Base-by-base conservation (phyloP, 2,797 vertebrate species). In the Myripristis jacobus region DNA sequence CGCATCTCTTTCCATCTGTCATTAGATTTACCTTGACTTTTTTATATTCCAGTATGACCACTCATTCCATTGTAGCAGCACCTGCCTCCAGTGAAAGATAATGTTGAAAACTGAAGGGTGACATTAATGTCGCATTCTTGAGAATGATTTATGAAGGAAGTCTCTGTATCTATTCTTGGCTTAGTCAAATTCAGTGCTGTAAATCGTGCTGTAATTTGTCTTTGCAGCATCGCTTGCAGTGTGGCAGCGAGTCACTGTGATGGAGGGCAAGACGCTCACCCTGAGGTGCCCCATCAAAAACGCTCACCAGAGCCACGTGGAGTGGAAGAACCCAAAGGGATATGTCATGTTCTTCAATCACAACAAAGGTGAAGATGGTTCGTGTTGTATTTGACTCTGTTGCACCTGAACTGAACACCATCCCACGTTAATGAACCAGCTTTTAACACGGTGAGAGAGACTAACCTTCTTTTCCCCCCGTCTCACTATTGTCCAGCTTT, bases 271-370 rank as follows among this genome's bases (percentile, higher is more conserved):
- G 0, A 92, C 83, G 0, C 63, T 95, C 36, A 47, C 9, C 2
- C 22, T 95, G n/a, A 77, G 0, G 1, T 95, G 94, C 63, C 77
- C 81, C 2, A 0, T 86, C 0, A 52, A 5, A 11, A 63, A 77
- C 0, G 38, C 56, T 56, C 29, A 65, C 34, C 48, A 1, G 3
- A 69, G 25, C 34, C 2, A 5, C 0, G 60, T 92, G 11, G 94
- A 94, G 0, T 94, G 93, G 93, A 93, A 41, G 81, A 91, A 92
- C 70, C 90, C 92, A 65, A 9, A 83, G 0, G 81, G 78, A 47
- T 13, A 79, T 1, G 2, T 89, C 4, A 83, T 94, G 65, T 94
- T 92, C 73, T 93, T 92, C 44, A 89, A 90, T 53, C 0, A 0
- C 0, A 0, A n/a, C 0, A 61, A 47, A 88, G 90, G 93, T 93